These are phyloP conservation scores for Clarias platycephalus DNA, from an alignment of 2,797 vertebrate genomes.

Conservation along the genomic window DNA sequence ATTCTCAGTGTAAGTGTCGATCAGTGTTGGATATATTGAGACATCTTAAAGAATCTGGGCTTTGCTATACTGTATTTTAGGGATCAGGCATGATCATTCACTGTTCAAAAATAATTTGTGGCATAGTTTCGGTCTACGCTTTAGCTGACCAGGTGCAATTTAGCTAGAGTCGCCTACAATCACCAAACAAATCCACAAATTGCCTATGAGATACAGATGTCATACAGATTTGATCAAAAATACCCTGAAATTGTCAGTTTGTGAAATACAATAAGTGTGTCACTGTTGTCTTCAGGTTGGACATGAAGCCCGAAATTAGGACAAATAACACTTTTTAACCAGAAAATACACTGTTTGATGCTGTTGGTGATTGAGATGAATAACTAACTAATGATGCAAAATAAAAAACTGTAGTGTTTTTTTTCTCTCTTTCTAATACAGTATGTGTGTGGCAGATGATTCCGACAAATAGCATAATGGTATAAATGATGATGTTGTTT, in stretches of 20 bases:
- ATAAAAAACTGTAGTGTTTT: not conserved
- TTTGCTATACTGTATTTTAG: not conserved
- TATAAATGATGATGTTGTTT: not conserved
- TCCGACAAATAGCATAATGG: not conserved
- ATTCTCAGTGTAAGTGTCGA: slow-evolving; percentile 10
- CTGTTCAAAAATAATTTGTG: not conserved
- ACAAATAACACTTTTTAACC: not conserved
- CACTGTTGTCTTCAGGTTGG: not conserved
- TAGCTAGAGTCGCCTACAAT: not conserved
- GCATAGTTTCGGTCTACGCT: not conserved
- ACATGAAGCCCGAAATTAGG: not conserved
- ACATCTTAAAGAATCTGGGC: slow-evolving; percentile 8
- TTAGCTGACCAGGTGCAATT: not conserved
- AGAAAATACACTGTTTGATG: not conserved
- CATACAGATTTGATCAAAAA: not conserved
- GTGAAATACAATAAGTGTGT: not conserved
- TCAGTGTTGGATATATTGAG: not conserved
- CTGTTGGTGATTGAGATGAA: not conserved
- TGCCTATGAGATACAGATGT: not conserved
- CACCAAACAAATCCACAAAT: not conserved
- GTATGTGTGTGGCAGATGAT: not conserved
- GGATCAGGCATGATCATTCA: slow-evolving; percentile 27
- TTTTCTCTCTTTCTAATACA: too few species aligned
- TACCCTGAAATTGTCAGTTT: not conserved
- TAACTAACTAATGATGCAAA: not conserved